Evolutionary conservation across 2,888 invertebrate species (phyloP), one percentile per base, ranked within the genome.

Genomic region (Trichacis sp.): DNA sequence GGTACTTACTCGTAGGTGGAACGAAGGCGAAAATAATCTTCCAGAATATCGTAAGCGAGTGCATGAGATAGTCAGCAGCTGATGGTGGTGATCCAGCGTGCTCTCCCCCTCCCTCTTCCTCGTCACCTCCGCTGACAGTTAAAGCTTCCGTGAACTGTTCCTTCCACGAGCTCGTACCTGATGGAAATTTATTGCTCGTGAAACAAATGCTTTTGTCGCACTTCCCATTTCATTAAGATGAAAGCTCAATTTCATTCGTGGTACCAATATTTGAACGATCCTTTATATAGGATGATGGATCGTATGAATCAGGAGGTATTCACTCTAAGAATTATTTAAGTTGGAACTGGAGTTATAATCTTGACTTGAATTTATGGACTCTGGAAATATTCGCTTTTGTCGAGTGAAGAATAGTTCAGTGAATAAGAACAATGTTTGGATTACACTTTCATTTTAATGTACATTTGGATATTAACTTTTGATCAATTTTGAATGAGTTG

Each of bases 81-180:
- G 95, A 93, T 96, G 97, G 71, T 49, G 69, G 64, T 6, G 77
- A 69, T 3, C 65, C 63, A 3, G 79, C 57, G 29, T 86, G 87
- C 14, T 87, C 87, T 60, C 87, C 87, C 49, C 77, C 74, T 1
- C 81, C 85, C n/a, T 85, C 87, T 33, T 87, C 88, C 58, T 88
- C 88, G 68, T 86, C 88, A 91, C 97, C 97, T 79, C 96, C 90
- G 79, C 92, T 94, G 51, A 98, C 97, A 42, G 96, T 96, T 70
- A 99, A 87, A 36, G 98, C 99, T 85, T 98, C 98, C 77, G 93
- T 88, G 84, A 99, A 99, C 86, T 99, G 99, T 81, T 99, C 99
- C 84, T 93, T 95, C 99, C 99, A 99, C 0, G 97, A 96, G n/a
- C 96, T 96, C 14, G 98, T 97, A 64, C 98, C 84, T 84, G 73